Base-by-base conservation (phyloP, 1,140 invertebrate genomes). In the Euwallacea fornicatus region DNA sequence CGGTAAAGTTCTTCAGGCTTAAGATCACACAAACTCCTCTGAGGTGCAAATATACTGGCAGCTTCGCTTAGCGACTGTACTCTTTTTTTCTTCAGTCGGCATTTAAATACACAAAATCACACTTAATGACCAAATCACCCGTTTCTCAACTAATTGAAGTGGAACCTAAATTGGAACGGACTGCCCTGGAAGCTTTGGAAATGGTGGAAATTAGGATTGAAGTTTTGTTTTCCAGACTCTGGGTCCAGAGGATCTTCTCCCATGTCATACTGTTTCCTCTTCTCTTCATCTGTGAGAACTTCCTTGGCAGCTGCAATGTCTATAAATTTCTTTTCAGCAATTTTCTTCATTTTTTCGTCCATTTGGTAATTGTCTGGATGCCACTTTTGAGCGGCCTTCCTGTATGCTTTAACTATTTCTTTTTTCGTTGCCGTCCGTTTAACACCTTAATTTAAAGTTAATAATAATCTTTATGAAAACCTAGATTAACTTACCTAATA, bases 251-350 rank as follows among this genome's bases (percentile, higher is more conserved):
- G 98, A 89, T 99, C 98, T 78, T 95, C 91, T 62, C 98, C 98
- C 75, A 88, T 86, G 83, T 99, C 97, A 82, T 95, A 99, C 81
- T 95, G 94, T 70, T 89, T 86, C 73, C 97, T 85, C 83, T 98
- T 98, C 80, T 98, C 95, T 78, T 90, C 85, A 84, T 91, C 90
- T 15, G 91, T 91, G 2, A 92, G 84, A 42, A 97, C 98, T 86
- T 99, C 98, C 84, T 99, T 99, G 15, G 98, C 98, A 53, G 97
- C 94, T 10, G 98, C 98, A 78, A 99, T 96, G 81, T 99, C 97
- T 72, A 99, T 98, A 79, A 99, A 99, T 83, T 93, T 98, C 81
- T 98, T 98, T 81, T 99, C 93, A 0, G 98, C 98, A 42, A 90
- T 85, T 80, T 97, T 96, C 83, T 99, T 99, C 80, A 81, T 81